Base-by-base conservation (phyloP, 2,797 vertebrate species). In the Nannoperca australis region DNA sequence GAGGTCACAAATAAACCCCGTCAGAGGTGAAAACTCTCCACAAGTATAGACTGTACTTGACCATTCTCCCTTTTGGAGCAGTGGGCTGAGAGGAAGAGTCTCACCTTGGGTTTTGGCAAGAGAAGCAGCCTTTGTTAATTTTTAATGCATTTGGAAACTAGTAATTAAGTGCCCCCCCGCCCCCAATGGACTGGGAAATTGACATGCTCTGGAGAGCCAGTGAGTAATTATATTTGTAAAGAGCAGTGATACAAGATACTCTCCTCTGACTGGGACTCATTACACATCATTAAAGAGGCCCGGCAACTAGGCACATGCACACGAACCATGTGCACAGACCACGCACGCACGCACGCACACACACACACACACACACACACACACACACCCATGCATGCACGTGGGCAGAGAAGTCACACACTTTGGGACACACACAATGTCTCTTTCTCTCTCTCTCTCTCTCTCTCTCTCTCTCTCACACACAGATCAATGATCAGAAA, bases 181-280 rank as follows among this genome's bases (percentile, higher is more conserved):
- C 24, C 38, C 58, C 90, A 90, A 85, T 89, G 90, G 93, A 95
- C 88, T 88, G 82, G 88, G 92, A 95, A 95, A 95, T 93, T 93
- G 94, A 94, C 92, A 93, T 93, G 93, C 95, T 95, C 94, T 88
- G 89, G 91, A 96, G 93, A 95, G 91, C 89, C 89, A 92, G 89
- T 94, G 93, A 96, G 94, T 95, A 95, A 96, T 96, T 96, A 94
- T 95, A 95, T 95, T 95, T 95, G 94, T 95, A 95, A 95, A 95
- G 95, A 95, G 94, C 93, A 95, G 93, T 93, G 95, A 96, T 95
- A 95, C 90, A 91, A 94, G 93, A 94, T 95, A 94, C 94, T 94
- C 95, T 92, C 93, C 90, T 90, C 91, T 93, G 93, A 94, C 92
- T 93, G 91, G 89, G 92, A 94, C 92, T 94, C 93, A 96, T 96